Evolutionary conservation across 2,113 vertebrate genomes (phyloP).

Genomic region (Puntigrus tetrazona): DNA sequence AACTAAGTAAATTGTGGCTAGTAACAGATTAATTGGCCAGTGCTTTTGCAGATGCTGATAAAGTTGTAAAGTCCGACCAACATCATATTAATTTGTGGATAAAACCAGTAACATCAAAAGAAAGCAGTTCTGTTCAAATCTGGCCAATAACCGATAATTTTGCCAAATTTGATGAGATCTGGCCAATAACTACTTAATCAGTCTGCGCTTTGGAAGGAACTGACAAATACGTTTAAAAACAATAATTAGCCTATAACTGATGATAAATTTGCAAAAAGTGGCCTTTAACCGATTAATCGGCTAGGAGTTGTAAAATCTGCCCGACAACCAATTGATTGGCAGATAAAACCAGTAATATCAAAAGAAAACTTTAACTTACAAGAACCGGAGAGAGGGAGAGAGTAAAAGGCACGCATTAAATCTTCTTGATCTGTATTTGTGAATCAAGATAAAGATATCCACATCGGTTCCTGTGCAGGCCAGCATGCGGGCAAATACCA

Average conservation of each 20-base stretch:
- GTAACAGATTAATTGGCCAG: neutral
- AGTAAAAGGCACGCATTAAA: neutral
- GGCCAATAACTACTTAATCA: neutral
- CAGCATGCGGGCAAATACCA: too few relatives aligned
- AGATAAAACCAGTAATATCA: neutral
- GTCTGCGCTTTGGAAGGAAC: neutral
- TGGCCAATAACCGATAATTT: too few relatives aligned
- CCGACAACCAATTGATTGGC: neutral
- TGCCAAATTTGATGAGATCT: neutral
- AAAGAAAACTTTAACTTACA: neutral
- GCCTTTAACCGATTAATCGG: neutral
- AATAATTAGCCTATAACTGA: neutral
- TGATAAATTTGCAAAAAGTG: neutral
- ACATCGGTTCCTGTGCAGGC: too few relatives aligned
- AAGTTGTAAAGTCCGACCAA: neutral
- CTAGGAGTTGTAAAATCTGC: neutral
- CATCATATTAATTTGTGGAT: too few relatives aligned
- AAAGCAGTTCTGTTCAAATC: too few relatives aligned
- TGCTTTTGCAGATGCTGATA: neutral
- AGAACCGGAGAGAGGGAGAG: too few relatives aligned
- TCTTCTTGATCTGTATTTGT: too few relatives aligned
- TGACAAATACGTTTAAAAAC: neutral
- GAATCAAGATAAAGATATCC: too few relatives aligned
- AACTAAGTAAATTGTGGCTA: neutral
- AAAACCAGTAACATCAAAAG: too few relatives aligned